phyloP scores from a whole-genome alignment of 2,888 invertebrate species.

The Odiellus spinosus region DNA sequence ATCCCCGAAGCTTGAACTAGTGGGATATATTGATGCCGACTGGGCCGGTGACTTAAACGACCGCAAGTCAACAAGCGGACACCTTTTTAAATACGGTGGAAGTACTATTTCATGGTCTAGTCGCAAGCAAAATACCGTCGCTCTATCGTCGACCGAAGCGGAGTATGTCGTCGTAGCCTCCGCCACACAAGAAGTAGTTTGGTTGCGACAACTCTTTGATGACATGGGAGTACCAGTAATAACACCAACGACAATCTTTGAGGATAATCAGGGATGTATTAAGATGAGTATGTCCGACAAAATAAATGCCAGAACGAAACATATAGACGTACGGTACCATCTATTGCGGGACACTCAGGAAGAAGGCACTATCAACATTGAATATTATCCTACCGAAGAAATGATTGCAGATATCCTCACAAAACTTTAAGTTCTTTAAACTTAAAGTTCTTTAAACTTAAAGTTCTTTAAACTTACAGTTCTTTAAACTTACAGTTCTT shows the following conservation, averaged over 20 bases:
- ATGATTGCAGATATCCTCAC: too few species aligned
- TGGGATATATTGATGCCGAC: slow-evolving; percentile 17
- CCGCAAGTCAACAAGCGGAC: slow-evolving; percentile 15
- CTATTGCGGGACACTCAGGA: neutral
- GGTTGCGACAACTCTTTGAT: slow-evolving; percentile 2
- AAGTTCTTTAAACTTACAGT: too few species aligned
- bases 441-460: too few species aligned
- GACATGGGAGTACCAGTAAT: slow-evolving; percentile 5
- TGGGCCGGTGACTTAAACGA: slow-evolving; percentile 12
- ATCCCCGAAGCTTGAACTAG: too few species aligned
- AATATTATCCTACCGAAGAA: slow-evolving; percentile 4
- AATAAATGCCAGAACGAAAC: slow-evolving; percentile 2
- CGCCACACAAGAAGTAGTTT: slow-evolving; percentile 13
- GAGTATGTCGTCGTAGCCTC: slow-evolving; percentile 19
- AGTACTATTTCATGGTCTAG: slow-evolving; percentile 7
- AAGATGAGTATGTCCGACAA: neutral
- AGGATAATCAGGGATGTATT: neutral
- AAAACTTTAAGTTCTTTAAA: too few species aligned
- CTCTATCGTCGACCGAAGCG: slow-evolving; percentile 18
- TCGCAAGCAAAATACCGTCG: slow-evolving; percentile 15
- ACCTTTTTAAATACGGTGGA: slow-evolving; percentile 5
- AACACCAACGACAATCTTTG: neutral
- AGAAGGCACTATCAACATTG: neutral
- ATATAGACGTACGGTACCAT: slow-evolving; percentile 3
- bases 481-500: too few species aligned